phyloP scores from a whole-genome alignment of 2,888 invertebrate species.

The Tachystola acroxantha region DNA sequence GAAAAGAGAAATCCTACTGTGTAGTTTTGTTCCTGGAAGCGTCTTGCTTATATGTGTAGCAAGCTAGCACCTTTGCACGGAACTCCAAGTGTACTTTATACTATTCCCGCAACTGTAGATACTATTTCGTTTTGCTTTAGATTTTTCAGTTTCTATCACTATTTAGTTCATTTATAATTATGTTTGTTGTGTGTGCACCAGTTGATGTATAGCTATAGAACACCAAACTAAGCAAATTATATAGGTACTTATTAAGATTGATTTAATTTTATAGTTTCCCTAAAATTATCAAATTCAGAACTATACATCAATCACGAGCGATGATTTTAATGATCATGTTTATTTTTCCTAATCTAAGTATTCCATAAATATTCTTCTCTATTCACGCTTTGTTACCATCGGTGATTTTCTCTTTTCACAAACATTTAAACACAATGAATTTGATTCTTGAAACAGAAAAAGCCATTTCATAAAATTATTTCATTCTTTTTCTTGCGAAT shows the following conservation, averaged over 20 bases:
- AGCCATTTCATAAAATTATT: slow-evolving; percentile 5
- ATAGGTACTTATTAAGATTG: no score
- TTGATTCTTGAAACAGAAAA: slow-evolving; percentile 1
- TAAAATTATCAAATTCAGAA: no score
- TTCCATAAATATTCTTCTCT: slow-evolving; percentile 1
- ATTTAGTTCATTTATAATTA: slow-evolving; percentile 16
- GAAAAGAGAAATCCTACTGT: slow-evolving; percentile 69
- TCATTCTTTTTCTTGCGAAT: slow-evolving; percentile 21
- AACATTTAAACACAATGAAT: slow-evolving; percentile 61
- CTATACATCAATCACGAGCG: no score
- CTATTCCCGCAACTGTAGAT: slow-evolving; percentile 43
- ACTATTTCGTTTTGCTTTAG: slow-evolving; percentile 40
- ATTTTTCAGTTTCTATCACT: slow-evolving; percentile 17
- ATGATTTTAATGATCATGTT: no score
- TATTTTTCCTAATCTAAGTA: neutral
- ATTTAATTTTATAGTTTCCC: no score
- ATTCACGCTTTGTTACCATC: slow-evolving; percentile 32
- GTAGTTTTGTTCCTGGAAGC: slow-evolving; percentile 37
- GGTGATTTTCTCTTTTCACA: slow-evolving; percentile 73
- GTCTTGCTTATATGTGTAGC: slow-evolving; percentile 35
- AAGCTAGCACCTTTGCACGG: slow-evolving; percentile 46
- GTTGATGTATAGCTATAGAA: slow-evolving; percentile 25
- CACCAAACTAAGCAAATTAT: slow-evolving; percentile 9
- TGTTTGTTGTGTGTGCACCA: slow-evolving; percentile 29
- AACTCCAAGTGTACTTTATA: slow-evolving; percentile 23